These are phyloP conservation scores for Carterocephalus palaemon DNA, from an alignment of 2,888 invertebrate genomes.

Conservation along the genomic window DNA sequence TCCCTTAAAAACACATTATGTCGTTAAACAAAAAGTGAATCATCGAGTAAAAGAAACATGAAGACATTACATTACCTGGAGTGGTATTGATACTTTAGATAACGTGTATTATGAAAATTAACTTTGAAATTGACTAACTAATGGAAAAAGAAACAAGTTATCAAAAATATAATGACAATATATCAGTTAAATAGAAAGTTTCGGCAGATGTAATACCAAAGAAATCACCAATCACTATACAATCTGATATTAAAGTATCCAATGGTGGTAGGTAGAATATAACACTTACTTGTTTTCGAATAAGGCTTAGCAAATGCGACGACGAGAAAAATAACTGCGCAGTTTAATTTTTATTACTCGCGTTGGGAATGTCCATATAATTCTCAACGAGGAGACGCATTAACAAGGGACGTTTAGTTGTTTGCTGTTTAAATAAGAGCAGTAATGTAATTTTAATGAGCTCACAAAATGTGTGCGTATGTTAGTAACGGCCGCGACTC, in stretches of 20 bases:
- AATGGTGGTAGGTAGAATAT: slow-evolving; percentile 22
- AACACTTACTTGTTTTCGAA: slow-evolving; percentile 24
- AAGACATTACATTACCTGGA: slow-evolving; percentile 32
- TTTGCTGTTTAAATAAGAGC: slow-evolving; percentile 74
- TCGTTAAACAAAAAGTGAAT: slow-evolving; percentile 50
- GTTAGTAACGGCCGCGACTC: slow-evolving; percentile 39
- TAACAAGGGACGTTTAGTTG: slow-evolving; percentile 73
- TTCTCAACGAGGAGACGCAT: slow-evolving; percentile 60
- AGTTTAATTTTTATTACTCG: slow-evolving; percentile 33
- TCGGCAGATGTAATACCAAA: too few relatives aligned
- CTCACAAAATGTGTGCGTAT: slow-evolving; percentile 66
- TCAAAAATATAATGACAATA: too few relatives aligned
- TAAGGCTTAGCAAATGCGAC: slow-evolving; percentile 31
- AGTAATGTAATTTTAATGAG: slow-evolving; percentile 77
- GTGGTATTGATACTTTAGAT: background rate
- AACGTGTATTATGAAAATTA: too few relatives aligned
- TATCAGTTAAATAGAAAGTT: too few relatives aligned
- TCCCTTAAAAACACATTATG: slow-evolving; percentile 64
- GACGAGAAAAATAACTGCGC: slow-evolving; percentile 35
- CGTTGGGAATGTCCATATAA: slow-evolving; percentile 64
- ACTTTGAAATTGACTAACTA: too few relatives aligned
- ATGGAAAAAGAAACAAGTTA: too few relatives aligned
- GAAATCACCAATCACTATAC: too few relatives aligned
- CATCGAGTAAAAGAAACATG: slow-evolving; percentile 36
- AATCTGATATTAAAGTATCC: background rate